These are phyloP conservation scores for Mellilla xanthometata DNA, from an alignment of 2,888 invertebrate genomes.

Conservation along the genomic window DNA sequence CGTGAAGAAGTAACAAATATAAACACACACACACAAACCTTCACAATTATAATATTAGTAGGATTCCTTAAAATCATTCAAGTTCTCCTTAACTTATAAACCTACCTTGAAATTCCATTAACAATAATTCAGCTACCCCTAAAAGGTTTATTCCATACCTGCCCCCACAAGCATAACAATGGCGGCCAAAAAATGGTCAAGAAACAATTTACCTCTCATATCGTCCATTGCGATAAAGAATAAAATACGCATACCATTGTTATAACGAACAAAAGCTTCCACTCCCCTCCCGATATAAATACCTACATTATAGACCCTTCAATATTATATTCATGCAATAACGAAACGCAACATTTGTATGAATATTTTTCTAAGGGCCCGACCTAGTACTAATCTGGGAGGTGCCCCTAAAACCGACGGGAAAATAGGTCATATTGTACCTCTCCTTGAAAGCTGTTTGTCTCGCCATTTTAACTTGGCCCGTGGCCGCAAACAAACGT, in stretches of 20 bases:
- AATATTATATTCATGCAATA: slow-evolving; percentile 47
- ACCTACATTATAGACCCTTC: slow-evolving; percentile 33
- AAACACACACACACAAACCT: too few species aligned
- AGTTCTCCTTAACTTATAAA: too few species aligned
- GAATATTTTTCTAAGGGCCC: slow-evolving; percentile 55
- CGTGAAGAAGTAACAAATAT: too few species aligned
- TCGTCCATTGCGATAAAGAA: slow-evolving; percentile 13
- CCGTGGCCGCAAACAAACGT: slow-evolving; percentile 11
- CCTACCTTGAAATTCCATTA: neutral
- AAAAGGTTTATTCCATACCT: neutral
- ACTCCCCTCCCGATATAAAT: slow-evolving; percentile 32
- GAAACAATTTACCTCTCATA: slow-evolving; percentile 9
- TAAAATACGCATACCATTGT: slow-evolving; percentile 34
- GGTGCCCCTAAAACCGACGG: slow-evolving; percentile 53
- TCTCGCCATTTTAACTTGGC: slow-evolving; percentile 37
- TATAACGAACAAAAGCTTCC: slow-evolving; percentile 32
- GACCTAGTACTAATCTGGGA: slow-evolving; percentile 58
- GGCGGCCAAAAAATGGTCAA: slow-evolving; percentile 14
- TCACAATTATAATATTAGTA: too few species aligned
- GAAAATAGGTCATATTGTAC: slow-evolving; percentile 64
- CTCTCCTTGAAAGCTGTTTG: slow-evolving; percentile 53
- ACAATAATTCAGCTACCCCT: slow-evolving; percentile 1
- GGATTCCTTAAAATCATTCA: too few species aligned
- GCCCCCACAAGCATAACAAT: neutral
- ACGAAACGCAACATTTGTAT: slow-evolving; percentile 52